These are phyloP conservation scores for Microctonus brassicae DNA, from an alignment of 2,888 invertebrate genomes.

Conservation along the genomic window DNA sequence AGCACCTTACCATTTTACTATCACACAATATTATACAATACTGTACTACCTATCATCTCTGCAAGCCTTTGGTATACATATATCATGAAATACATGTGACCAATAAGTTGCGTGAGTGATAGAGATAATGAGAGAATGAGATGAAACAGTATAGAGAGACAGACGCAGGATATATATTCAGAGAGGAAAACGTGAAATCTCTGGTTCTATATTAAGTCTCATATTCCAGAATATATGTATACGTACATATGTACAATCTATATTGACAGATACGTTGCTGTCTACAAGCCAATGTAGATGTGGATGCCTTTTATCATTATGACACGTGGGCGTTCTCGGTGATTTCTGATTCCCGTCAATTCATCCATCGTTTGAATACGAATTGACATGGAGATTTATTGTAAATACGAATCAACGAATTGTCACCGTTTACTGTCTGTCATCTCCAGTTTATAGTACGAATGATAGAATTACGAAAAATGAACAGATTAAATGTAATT, in stretches of 20 bases:
- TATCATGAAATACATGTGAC: neutral
- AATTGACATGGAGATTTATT: neutral
- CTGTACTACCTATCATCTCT: no score
- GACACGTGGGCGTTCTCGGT: slow-evolving; percentile 34
- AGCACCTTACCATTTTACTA: slow-evolving; percentile 4
- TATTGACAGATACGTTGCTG: slow-evolving; percentile 52
- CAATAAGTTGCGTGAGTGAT: neutral
- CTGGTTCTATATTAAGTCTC: slow-evolving; percentile 45
- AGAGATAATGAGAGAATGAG: neutral
- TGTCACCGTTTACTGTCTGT: neutral
- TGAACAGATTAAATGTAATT: neutral
- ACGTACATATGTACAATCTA: slow-evolving; percentile 42
- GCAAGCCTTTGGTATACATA: no score
- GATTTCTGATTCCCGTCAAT: slow-evolving; percentile 16
- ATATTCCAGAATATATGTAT: neutral
- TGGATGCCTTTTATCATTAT: slow-evolving; percentile 48
- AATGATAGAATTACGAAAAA: neutral
- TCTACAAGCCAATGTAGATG: slow-evolving; percentile 46
- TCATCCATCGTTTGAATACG: slow-evolving; percentile 9
- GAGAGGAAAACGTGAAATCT: slow-evolving; percentile 1
- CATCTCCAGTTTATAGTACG: neutral
- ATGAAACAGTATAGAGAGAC: neutral
- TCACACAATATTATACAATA: no score
- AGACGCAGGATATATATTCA: neutral
- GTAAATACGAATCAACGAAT: neutral